Evolutionary conservation across 2,113 vertebrate genomes (phyloP), one percentile per base, ranked within the genome.

Genomic region (Hiodon alosoides): DNA sequence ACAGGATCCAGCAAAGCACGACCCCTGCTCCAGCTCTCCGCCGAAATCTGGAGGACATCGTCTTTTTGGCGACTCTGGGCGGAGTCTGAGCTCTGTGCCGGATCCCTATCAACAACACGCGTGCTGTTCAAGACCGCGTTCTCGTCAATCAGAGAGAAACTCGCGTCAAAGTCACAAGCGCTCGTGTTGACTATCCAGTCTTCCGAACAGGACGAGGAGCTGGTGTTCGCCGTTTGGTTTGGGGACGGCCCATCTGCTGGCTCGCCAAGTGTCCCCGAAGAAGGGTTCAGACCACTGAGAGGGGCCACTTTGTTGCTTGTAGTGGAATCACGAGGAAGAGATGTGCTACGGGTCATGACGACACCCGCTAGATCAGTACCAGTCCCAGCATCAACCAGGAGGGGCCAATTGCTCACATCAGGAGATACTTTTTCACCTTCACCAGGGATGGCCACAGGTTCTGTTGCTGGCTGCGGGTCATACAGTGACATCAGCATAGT

Each of bases 401-500:
- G 57, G 47, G 66, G 61, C 7, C 6, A 67, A 13, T 77, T 81
- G 83, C 81, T 84, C 82, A 81, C 76, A 74, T 68, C 81, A 77
- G 71, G 31, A 83, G 85, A 78, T 14, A 75, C 81, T 74, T 79
- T 87, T 79, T 76, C 75, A 84, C 86, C 86, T 84, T 84, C 74
- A 90, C 83, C 85, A 81, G 83, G 84, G 85, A 77, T 86, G 84
- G 88, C 84, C 75, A 73, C 60, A 72, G 86, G 80, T 76, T 90
- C 68, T 76, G 79, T 0, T 74, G 64, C 79, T 71, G 91, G 81
- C 83, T 89, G 86, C 82, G 88, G 89, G 61, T 93, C 94, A 67
- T 98, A 99, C 62, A 94, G 83, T 16, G 94, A 93, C 78, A 89
- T 93, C 86, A 99, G 84, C 76, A 96, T 86, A n/a, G 90, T 90